Evolutionary conservation across 2,797 vertebrate species (phyloP), one percentile per base, ranked within the genome.

Genomic region (Ctenopoma multispine): DNA sequence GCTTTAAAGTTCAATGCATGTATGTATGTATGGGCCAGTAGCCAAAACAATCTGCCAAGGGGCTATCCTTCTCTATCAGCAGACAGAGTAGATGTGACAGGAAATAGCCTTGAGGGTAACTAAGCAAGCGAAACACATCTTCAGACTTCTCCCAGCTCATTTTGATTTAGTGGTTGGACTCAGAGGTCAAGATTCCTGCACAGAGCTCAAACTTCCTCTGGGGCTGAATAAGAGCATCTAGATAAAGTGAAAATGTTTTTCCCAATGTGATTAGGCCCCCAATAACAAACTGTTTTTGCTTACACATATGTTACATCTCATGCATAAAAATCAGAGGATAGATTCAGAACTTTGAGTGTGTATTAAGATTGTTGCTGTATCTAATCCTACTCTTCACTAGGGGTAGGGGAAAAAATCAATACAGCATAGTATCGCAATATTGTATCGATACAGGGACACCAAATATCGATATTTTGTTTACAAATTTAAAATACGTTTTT

Each of bases 11-110:
- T 86, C 75, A 79, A 57, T 80, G 61, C 77, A 68, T 55, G 69
- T 41, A 38, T 38, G 36, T 38, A 38, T 38, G 40, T 46, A 72
- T 27, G 69, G 88, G 83, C 82, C 74, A 29, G 51, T 47, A 79
- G 84, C 84, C 90, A 90, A 86, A 84, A 69, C 83, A 75, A 81
- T 80, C 66, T 77, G 63, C 80, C 69, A 34, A 47, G 77, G 72
- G 80, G 43, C 65, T 7, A 81, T 89, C 75, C 77, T 70, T 88
- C 86, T 79, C 77, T 75, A 83, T 87, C 89, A 79, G 70, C 4
- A 63, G 44, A 31, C 69, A 46, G 65, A 75, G 72, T 15, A 40
- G 66, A 78, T 79, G 77, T 87, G 87, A 88, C 89, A 80, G 81
- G 77, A 75, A 80, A 65, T 54, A 73, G 83, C 79, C 80, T 84